phyloP scores from a whole-genome alignment of 2,888 invertebrate species.

The Diloba caeruleocephala region DNA sequence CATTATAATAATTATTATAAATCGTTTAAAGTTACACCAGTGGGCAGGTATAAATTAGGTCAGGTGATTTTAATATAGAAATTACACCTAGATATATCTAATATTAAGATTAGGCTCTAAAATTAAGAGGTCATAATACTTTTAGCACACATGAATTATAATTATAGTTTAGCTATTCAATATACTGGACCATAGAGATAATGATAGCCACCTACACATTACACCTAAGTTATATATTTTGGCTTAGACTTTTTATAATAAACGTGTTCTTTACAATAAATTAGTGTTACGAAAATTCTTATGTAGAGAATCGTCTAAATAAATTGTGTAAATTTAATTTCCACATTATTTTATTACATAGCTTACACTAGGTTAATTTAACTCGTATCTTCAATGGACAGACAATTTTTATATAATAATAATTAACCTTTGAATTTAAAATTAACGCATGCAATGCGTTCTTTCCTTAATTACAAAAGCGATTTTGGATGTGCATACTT shows the following conservation, averaged over 20 bases:
- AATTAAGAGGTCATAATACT: constrained; percentile 75
- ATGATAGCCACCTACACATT: constrained; percentile 66
- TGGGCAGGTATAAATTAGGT: constrained; percentile 66
- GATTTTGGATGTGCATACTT: constrained; percentile 60
- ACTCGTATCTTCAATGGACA: constrained; percentile 56
- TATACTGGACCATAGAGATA: constrained; percentile 68
- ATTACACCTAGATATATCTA: constrained; percentile 55
- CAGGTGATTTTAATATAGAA: constrained; percentile 62
- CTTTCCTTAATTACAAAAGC: constrained; percentile 66
- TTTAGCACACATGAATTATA: constrained; percentile 66
- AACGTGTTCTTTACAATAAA: constrained; percentile 56
- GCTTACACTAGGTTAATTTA: constrained; percentile 48
- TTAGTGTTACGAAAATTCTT: constrained; percentile 76
- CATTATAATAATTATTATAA: constrained; percentile 73
- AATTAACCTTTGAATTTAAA: constrained; percentile 32
- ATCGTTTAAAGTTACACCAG: constrained; percentile 68
- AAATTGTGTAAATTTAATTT: constrained; percentile 80
- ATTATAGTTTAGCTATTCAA: constrained; percentile 64
- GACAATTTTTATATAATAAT: constrained; percentile 40
- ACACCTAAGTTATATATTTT: constrained; percentile 73
- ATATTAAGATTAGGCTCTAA: constrained; percentile 73
- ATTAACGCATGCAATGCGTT: constrained; percentile 40
- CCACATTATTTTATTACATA: constrained; percentile 75
- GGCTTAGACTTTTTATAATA: constrained; percentile 71
- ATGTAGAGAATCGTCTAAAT: constrained; percentile 79